Conservation (phyloP, 2,888 invertebrate genomes). For the Diarsia rubi region DNA sequence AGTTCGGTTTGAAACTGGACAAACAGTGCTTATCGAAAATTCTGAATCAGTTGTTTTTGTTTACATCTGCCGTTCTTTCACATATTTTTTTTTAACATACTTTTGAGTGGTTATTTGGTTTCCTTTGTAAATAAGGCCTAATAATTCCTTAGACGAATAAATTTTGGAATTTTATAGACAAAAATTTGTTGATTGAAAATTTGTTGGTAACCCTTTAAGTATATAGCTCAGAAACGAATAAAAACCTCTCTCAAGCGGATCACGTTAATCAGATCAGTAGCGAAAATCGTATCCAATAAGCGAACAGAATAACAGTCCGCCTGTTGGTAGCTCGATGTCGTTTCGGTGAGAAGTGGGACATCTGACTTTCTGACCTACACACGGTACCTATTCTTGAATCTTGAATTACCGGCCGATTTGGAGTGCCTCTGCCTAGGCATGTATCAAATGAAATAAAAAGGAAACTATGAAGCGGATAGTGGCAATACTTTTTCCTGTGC, state of each 20-base stretch:
- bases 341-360: constrained; percentile 86
- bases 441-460: constrained; percentile 20
- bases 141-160: background rate
- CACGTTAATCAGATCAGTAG: constrained; percentile 73
- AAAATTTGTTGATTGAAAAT: background rate
- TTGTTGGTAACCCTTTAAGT: background rate
- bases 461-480: background rate
- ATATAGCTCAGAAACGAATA: background rate
- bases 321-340: constrained; percentile 81
- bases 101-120: constrained; percentile 42
- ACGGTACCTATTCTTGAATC: constrained; percentile 76
- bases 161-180: background rate
- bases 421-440: constrained; percentile 27
- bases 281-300: constrained; percentile 68
- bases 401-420: constrained; percentile 53
- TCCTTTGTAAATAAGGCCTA: constrained; percentile 9
- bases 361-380: constrained; percentile 86
- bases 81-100: constrained; percentile 52
- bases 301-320: constrained; percentile 83
- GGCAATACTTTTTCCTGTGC: constrained; percentile 12
- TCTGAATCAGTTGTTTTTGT: constrained; percentile 9
- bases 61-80: constrained; percentile 1
- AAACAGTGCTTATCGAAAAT: constrained; percentile 7
- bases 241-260: constrained; percentile 44
- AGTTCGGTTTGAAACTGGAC: background rate